Evolutionary conservation across 2,113 vertebrate species (phyloP).

Genomic region (Limanda limanda): DNA sequence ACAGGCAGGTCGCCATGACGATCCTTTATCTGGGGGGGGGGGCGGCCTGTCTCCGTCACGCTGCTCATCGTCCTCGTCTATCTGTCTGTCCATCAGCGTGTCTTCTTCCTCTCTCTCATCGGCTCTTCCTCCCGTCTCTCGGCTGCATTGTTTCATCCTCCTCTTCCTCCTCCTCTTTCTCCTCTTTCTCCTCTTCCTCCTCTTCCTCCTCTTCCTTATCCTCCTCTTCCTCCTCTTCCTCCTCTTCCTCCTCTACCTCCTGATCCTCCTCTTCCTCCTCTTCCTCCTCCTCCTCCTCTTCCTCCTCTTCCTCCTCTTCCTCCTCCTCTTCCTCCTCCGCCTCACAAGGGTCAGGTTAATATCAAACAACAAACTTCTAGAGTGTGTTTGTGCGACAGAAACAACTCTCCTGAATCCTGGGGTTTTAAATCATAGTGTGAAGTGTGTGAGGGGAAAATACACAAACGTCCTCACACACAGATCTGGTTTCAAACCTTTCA

Average conservation of each 20-base stretch:
- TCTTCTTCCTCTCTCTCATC: constrained; percentile 65
- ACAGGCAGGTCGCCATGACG: constrained; percentile 67
- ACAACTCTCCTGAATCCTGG: no score
- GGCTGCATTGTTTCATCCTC: background rate
- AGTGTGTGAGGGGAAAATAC: no score
- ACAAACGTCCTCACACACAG: no score
- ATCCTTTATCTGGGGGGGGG: constrained; percentile 59
- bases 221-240: constrained; percentile 33
- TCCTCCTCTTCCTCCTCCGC: no score
- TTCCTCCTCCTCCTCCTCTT: constrained; percentile 62
- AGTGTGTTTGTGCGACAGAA: no score
- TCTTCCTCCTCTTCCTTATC: constrained; percentile 64
- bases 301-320: background rate
- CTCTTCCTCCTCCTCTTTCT: no score
- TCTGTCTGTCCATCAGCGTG: constrained; percentile 63
- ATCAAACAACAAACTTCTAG: no score
- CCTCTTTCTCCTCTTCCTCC: no score
- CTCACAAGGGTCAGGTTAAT: background rate
- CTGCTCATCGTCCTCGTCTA: constrained; percentile 51
- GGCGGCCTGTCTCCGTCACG: constrained; percentile 37
- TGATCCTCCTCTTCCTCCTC: no score
- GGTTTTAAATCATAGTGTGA: no score
- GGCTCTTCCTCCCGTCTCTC: constrained; percentile 42
- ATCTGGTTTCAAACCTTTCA: no score
- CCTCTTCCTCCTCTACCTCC: no score